Conservation (phyloP, 2,888 invertebrate genomes). For the Eupeodes latifasciatus region DNA sequence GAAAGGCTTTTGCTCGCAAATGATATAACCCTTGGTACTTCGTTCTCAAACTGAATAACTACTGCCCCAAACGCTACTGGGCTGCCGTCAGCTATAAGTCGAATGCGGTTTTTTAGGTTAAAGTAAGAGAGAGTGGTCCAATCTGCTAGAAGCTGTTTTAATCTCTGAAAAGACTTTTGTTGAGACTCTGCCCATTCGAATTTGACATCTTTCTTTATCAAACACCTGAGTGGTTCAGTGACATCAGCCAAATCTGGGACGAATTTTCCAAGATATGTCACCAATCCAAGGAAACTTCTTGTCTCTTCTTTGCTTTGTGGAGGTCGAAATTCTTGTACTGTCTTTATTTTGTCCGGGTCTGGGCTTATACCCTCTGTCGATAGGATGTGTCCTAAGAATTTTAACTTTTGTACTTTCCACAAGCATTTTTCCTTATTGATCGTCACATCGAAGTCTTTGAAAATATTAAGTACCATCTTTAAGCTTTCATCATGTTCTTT, state of each 20-base stretch:
- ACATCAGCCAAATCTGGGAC: conserved; percentile 70
- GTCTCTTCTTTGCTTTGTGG: conserved; percentile 77
- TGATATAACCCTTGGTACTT: too few relatives aligned
- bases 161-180: conserved; percentile 77
- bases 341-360: conserved; percentile 67
- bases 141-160: conserved; percentile 65
- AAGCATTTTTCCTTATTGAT: conserved; percentile 75
- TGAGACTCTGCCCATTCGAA: conserved; percentile 78
- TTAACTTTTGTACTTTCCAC: conserved; percentile 50
- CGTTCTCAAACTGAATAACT: too few relatives aligned
- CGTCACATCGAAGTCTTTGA: conserved; percentile 60
- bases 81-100: too few relatives aligned
- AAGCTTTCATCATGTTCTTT: too few relatives aligned
- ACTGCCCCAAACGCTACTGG: not conserved
- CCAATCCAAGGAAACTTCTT: conserved; percentile 79
- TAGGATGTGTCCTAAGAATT: conserved; percentile 76
- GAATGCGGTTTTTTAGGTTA: too few relatives aligned
- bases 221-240: conserved; percentile 21
- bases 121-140: conserved; percentile 78
- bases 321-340: conserved; percentile 72
- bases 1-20: conserved; percentile 70
- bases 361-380: conserved; percentile 50
- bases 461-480: too few relatives aligned
- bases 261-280: conserved; percentile 79
- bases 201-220: conserved; percentile 77